Percentiles rank a stretch among this genome's conserved stretches.
These are phyloP conservation scores for Rhamnusium bicolor DNA, from an alignment of 2,888 invertebrate genomes.

Conservation along the genomic window DNA sequence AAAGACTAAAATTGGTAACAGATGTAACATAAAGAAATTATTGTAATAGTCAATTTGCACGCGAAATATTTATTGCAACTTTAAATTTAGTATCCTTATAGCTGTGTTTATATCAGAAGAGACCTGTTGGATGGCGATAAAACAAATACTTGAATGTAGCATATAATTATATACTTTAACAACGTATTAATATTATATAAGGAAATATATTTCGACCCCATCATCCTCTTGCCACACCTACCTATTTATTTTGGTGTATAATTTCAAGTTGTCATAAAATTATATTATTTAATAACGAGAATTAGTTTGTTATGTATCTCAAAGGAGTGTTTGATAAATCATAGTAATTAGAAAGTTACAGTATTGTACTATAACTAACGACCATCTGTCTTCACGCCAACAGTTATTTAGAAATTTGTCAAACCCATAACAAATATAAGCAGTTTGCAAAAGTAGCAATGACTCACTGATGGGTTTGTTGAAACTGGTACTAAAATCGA, in stretches of 20 bases:
- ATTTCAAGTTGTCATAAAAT: slow-evolving; percentile 1
- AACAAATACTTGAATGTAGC: no score
- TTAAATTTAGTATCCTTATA: no score
- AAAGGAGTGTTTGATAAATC: slow-evolving; percentile 13
- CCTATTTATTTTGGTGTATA: not conserved
- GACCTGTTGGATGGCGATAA: no score
- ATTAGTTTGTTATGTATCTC: not conserved
- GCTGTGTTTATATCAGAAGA: no score
- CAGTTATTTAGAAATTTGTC: slow-evolving; percentile 18
- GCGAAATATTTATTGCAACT: no score
- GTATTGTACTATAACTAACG: slow-evolving; percentile 8
- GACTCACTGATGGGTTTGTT: slow-evolving; percentile 4
- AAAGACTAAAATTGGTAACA: no score
- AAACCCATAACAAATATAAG: slow-evolving; percentile 9
- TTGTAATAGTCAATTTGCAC: no score
- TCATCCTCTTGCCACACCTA: not conserved
- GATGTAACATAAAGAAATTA: no score
- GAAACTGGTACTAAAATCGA: slow-evolving; percentile 1
- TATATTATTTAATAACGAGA: not conserved
- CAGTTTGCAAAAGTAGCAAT: not conserved
- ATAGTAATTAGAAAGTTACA: slow-evolving; percentile 16
- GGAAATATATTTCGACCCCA: not conserved
- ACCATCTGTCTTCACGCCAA: slow-evolving; percentile 5
- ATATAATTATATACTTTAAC: no score
- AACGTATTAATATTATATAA: not conserved